These are phyloP conservation scores for Drosophila crucigera DNA, from an alignment of 2,888 invertebrate species.

Conservation along the genomic window DNA sequence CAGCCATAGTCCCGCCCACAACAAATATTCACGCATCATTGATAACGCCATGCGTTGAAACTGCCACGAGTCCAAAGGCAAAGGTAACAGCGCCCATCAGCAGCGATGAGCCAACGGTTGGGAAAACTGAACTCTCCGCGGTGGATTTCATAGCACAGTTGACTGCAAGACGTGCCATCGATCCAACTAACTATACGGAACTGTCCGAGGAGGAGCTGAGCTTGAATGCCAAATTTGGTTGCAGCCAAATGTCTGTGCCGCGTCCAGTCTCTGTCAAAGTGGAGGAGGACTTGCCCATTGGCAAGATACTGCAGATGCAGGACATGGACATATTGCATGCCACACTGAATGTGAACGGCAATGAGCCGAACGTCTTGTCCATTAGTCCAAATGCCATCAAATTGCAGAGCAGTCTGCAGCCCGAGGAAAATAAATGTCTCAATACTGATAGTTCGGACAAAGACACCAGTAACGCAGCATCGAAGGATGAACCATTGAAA, in stretches of 20 bases:
- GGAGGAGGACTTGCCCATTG: conserved; percentile 59
- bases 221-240: conserved; percentile 69
- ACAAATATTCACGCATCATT: conserved; percentile 1
- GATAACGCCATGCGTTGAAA: conserved; percentile 1
- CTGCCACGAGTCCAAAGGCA: background rate
- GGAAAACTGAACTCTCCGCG: conserved; percentile 59
- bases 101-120: background rate
- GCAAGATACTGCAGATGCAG: conserved; percentile 66
- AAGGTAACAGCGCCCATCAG: background rate
- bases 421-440: background rate
- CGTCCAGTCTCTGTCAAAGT: background rate
- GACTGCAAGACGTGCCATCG: conserved; percentile 46
- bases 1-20: background rate
- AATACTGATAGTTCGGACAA: background rate
- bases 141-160: conserved; percentile 80
- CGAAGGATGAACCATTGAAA: background rate
- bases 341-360: conserved; percentile 62
- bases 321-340: conserved; percentile 69
- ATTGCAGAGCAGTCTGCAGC: conserved; percentile 33
- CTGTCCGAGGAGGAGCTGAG: conserved; percentile 77
- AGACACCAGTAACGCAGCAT: background rate
- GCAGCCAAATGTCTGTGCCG: background rate
- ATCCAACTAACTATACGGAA: conserved; percentile 54
- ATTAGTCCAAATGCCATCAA: conserved; percentile 68
- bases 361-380: conserved; percentile 59